Conservation (phyloP, 2,113 vertebrate species). For the Ifrita kowaldi region DNA sequence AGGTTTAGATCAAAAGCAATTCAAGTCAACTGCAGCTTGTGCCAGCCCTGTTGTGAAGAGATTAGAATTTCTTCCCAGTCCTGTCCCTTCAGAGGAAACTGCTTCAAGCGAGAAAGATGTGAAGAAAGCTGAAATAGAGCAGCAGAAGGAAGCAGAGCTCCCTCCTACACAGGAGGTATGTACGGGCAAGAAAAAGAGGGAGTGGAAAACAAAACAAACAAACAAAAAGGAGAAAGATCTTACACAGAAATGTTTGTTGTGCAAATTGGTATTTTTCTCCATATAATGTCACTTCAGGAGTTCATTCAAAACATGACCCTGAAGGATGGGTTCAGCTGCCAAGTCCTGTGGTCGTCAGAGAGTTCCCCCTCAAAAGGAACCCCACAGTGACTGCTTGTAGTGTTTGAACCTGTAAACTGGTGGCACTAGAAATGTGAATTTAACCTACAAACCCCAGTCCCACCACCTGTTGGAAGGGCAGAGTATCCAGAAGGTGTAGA, state of each 20-base stretch:
- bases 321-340: background rate
- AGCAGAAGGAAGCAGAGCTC: constrained; percentile 47
- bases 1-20: constrained; percentile 62
- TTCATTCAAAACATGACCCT: background rate
- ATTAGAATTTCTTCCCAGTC: constrained; percentile 52
- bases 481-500: background rate
- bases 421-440: background rate
- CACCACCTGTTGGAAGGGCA: background rate
- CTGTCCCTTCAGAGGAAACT: background rate
- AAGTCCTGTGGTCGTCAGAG: background rate
- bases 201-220: background rate
- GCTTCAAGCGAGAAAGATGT: constrained; percentile 39
- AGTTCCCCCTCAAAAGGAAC: background rate
- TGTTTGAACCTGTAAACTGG: background rate
- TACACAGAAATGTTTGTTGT: background rate
- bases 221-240: background rate
- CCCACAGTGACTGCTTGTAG: background rate
- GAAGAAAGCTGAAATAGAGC: constrained; percentile 36
- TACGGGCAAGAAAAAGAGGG: background rate
- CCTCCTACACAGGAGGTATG: constrained; percentile 65
- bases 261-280: background rate
- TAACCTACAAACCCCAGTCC: background rate
- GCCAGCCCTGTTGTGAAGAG: constrained; percentile 58
- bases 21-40: constrained; percentile 64
- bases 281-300: background rate